phyloP scores from a whole-genome alignment of 2,888 invertebrate genomes.

The Patella depressa region DNA sequence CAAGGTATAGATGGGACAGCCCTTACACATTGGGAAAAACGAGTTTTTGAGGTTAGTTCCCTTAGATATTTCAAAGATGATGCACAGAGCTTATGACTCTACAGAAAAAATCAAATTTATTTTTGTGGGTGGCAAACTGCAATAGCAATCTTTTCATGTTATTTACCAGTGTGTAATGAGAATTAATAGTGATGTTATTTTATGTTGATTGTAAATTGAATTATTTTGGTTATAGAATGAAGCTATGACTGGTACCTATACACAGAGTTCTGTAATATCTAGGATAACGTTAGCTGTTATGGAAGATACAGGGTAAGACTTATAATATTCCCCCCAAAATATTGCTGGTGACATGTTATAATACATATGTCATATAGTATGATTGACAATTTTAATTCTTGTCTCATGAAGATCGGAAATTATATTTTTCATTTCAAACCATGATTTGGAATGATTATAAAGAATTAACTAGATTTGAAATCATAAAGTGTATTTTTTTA shows the following conservation, averaged over 20 bases:
- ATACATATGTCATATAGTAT: too few relatives aligned
- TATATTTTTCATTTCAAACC: too few relatives aligned
- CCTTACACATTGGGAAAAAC: constrained; percentile 98
- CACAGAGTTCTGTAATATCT: constrained; percentile 97
- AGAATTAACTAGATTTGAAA: too few relatives aligned
- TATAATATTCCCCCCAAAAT: neutral
- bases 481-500: too few relatives aligned
- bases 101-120: neutral
- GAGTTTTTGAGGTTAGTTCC: constrained; percentile 88
- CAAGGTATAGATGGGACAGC: constrained; percentile 98
- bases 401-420: too few relatives aligned
- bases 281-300: constrained; percentile 93
- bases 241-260: constrained; percentile 99
- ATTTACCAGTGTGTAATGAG: too few relatives aligned
- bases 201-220: constrained; percentile 12
- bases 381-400: too few relatives aligned
- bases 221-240: constrained; percentile 81
- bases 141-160: neutral
- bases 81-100: neutral
- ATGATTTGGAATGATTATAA: too few relatives aligned
- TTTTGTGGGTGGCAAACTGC: neutral
- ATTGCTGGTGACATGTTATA: too few relatives aligned
- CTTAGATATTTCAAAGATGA: too few relatives aligned
- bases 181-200: neutral
- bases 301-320: constrained; percentile 91